These are phyloP conservation scores for Brienomyrus brachyistius DNA, from an alignment of 2,113 vertebrate species.

Conservation along the genomic window DNA sequence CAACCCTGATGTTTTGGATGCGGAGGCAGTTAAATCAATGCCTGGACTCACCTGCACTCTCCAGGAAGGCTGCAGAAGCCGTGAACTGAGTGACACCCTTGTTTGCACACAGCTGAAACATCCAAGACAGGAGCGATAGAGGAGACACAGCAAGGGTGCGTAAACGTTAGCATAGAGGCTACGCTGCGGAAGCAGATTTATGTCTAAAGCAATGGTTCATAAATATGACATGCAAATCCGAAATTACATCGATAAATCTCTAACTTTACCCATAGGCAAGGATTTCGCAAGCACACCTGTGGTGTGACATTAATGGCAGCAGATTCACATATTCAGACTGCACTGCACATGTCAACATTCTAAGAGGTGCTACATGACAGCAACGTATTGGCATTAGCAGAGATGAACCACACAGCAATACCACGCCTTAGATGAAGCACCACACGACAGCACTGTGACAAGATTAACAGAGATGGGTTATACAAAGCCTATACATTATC, in stretches of 20 bases:
- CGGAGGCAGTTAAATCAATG: not conserved
- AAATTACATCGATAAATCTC: not conserved
- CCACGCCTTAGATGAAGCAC: not conserved
- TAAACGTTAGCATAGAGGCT: not conserved
- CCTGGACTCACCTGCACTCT: slow-evolving; percentile 62
- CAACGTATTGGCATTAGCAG: not conserved
- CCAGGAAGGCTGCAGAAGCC: slow-evolving; percentile 59
- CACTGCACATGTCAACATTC: not conserved
- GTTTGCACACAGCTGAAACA: slow-evolving; percentile 58
- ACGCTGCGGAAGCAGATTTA: not conserved
- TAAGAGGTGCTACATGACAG: not conserved
- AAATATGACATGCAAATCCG: not conserved
- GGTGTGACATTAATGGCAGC: not conserved
- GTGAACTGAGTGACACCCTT: slow-evolving; percentile 58
- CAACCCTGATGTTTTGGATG: not conserved
- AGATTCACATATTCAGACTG: not conserved
- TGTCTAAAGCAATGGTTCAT: not conserved
- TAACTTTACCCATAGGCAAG: not conserved
- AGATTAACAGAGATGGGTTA: not conserved
- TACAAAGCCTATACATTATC: not conserved
- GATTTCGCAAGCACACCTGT: not conserved
- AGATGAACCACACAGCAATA: not conserved
- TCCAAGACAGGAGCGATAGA: slow-evolving; percentile 3
- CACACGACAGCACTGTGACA: not conserved
- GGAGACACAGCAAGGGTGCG: not conserved